Evolutionary conservation across 2,113 vertebrate species (phyloP).

Genomic region (Orcinus orca): DNA sequence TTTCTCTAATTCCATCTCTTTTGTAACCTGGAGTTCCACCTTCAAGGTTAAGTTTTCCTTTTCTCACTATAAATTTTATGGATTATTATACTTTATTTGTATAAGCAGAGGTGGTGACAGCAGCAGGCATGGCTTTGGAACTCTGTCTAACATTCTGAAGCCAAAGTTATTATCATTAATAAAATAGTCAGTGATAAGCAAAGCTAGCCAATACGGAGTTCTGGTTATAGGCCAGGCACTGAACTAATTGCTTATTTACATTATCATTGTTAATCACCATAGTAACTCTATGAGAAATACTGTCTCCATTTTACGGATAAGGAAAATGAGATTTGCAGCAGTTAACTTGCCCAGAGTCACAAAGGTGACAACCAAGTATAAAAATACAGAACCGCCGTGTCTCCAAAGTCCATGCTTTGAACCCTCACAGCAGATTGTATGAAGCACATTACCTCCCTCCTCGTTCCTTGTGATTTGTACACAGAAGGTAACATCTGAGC

Average conservation of each 20-base stretch:
- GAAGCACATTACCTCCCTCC: fast-evolving
- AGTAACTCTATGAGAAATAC: not conserved
- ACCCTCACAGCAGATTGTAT: not conserved
- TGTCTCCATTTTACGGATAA: not conserved
- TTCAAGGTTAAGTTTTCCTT: not conserved
- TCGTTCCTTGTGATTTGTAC: not conserved
- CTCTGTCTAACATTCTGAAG: not conserved
- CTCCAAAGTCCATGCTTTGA: not conserved
- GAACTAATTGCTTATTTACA: not conserved
- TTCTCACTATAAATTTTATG: not conserved
- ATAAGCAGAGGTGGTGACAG: not conserved
- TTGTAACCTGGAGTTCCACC: not conserved
- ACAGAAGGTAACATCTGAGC: not conserved
- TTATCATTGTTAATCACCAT: not conserved
- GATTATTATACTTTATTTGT: not conserved
- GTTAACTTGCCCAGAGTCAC: not conserved
- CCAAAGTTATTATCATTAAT: not conserved
- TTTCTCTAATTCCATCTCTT: not conserved
- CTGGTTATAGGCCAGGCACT: not conserved
- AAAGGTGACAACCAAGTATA: not conserved
- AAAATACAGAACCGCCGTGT: not conserved
- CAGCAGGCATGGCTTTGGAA: not conserved
- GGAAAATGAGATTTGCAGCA: not conserved
- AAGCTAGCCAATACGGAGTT: not conserved
- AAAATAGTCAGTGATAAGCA: not conserved